Evolutionary conservation across 2,888 invertebrate genomes (phyloP), one percentile per base, ranked within the genome.

Genomic region (Drosophila neotestacea): DNA sequence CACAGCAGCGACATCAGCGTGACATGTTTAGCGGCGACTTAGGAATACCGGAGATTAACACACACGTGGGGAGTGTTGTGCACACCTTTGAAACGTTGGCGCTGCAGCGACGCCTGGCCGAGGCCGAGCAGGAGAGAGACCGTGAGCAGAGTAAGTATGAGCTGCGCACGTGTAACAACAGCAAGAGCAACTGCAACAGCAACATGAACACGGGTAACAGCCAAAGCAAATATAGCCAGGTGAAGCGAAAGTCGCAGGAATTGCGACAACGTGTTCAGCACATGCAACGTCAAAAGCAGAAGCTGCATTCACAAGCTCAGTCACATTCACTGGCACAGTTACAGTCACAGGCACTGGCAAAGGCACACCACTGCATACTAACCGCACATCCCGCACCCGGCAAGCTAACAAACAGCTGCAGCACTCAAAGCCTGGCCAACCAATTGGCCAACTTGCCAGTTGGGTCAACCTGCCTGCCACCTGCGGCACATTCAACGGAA

Each of bases 81-180:
- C 92, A 93, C 67, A 92, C 91, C 3, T 93, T 93, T 64, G 93
- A 93, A 72, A 92, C 92, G 13, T 80, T 93, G 85, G 92, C 92
- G 36, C 83, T 91, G 79, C 85, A 90, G 63, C 90, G 89, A 0
- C 89, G 88, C 13, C 81, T 89, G 42, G 77, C 76, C 46, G 85
- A 86, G 56, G 77, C 77, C 44, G 85, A 83, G 50, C 80, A 76
- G 82, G 80, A 82, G 22, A 83, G 76, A 13, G 82, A 82, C 39
- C 72, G 85, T 30, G 78, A 84, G 58, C 73, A 76, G 59, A 81
- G 81, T 65, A 86, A 88, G 77, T 84, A 83, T 62, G 85, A 90
- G 67, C 61, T 70, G 72, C 54, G 44, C 48, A 44, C 47, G 52
- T 62, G 80, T 81, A 81, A 74, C 60, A 86, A 47, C 38, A 58